Evolutionary conservation across 64 coral and sea anemone species (phyloP), one percentile per base, ranked within the genome.

Genomic region (Platygyra sinensis): DNA sequence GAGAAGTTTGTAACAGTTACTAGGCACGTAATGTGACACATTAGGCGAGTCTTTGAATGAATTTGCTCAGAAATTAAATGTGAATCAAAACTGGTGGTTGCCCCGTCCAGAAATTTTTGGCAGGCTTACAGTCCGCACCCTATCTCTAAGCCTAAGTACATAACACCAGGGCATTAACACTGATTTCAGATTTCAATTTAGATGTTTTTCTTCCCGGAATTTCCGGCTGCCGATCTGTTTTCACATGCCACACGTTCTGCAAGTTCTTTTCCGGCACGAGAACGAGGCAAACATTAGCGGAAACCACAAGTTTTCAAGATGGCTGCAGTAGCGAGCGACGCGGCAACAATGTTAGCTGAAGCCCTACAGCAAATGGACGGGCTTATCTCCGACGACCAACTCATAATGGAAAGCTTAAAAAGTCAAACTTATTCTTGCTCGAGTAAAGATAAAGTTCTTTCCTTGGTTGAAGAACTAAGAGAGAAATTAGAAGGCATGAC

Each of bases 301-400:
- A 85, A 85, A 24, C 33, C 64, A 84, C 62, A 33, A 42, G 6
- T 85, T 16, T 67, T 72, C 88, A 97, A 97, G 72, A 97, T 97
- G 95, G 95, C 95, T 92, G 89, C 90, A 13, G 90, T 94, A 52
- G 95, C 95, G 13, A 94, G 72, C 61, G 95, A 97, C 87, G 95
- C 95, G 24, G 91, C 95, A 12, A 74, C 85, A 25, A 97, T 97
- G 92, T 88, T 97, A 78, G 95, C 91, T 36, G 95, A 97, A 94
- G 95, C 95, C 91, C 32, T 97, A 29, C 88, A 93, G 42, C 93
- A 94, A 97, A 97, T 97, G 95, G 95, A 97, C 77, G 91, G 89
- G 16, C 89, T 97, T 46, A 97, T 97, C 57, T 94, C 95, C 25
- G 95, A 94, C 18, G 95, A 97, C 30, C 88, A 97, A 36, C 88